Evolutionary conservation across 2,113 vertebrate genomes (phyloP).

Genomic region (Myotis davidii): DNA sequence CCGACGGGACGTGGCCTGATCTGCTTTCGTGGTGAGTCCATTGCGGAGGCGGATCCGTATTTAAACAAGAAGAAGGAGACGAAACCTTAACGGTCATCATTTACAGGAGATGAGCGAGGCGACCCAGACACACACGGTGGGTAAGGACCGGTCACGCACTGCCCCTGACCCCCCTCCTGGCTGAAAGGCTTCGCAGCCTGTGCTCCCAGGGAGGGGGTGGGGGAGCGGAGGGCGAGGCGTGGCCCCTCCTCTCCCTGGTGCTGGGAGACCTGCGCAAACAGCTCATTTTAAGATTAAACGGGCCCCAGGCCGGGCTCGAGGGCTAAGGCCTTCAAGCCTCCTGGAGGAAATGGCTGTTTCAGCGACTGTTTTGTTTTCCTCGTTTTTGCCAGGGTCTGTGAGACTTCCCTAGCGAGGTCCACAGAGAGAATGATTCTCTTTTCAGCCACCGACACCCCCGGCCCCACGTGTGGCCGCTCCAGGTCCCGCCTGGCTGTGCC

Average conservation of each 20-base stretch:
- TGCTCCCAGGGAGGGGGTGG: not conserved
- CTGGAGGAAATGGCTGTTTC: not conserved
- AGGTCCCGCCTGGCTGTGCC: too few relatives aligned
- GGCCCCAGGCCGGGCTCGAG: not conserved
- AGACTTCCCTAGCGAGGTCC: not conserved
- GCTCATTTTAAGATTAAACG: slow-evolving; percentile 1
- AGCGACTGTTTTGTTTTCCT: not conserved
- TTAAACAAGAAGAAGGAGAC: slow-evolving; percentile 74
- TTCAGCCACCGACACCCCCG: fast-evolving
- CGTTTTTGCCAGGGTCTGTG: not conserved
- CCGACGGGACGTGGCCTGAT: slow-evolving; percentile 57
- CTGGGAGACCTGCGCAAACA: not conserved
- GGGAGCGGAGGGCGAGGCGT: too few relatives aligned
- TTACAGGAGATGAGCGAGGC: slow-evolving; percentile 68
- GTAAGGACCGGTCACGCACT: slow-evolving; percentile 40
- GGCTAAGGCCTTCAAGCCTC: not conserved
- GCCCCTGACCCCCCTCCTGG: not conserved
- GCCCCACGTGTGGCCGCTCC: not conserved
- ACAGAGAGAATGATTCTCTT: not conserved
- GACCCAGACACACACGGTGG: slow-evolving; percentile 22
- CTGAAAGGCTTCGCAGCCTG: slow-evolving; percentile 1
- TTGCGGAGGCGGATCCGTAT: slow-evolving; percentile 61
- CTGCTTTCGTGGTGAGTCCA: slow-evolving; percentile 59
- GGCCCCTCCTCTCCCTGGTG: too few relatives aligned
- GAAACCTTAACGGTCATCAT: slow-evolving; percentile 73